These are phyloP conservation scores for Mongoloraphidia duomilia DNA, from an alignment of 2,888 invertebrate species.

Conservation along the genomic window DNA sequence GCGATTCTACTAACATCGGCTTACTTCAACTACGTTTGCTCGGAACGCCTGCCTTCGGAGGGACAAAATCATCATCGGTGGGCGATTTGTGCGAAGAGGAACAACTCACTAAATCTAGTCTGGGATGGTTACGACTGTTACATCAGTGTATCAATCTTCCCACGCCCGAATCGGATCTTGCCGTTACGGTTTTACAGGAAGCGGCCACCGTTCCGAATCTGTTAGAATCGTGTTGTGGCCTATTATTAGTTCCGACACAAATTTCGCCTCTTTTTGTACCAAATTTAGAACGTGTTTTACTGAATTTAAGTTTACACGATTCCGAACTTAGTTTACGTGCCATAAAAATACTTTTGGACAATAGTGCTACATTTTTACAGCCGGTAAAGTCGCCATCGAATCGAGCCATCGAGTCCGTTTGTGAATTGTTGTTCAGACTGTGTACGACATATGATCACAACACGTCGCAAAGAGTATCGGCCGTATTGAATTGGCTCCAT, in stretches of 20 bases:
- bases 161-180: slow-evolving; percentile 25
- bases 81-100: slow-evolving; percentile 37
- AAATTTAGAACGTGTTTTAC: slow-evolving; percentile 50
- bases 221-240: slow-evolving; percentile 53
- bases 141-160: slow-evolving; percentile 58
- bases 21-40: slow-evolving; percentile 73
- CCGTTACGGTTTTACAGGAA: slow-evolving; percentile 3
- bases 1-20: slow-evolving; percentile 81
- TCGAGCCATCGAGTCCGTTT: slow-evolving; percentile 46
- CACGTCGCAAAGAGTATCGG: slow-evolving; percentile 44
- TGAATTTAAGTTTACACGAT: slow-evolving; percentile 52
- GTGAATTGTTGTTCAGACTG: slow-evolving; percentile 67
- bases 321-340: slow-evolving; percentile 42
- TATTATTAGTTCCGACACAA: slow-evolving; percentile 52
- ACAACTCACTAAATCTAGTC: slow-evolving; percentile 40
- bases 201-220: slow-evolving; percentile 41
- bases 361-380: slow-evolving; percentile 25
- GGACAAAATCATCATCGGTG: slow-evolving; percentile 21
- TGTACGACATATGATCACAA: slow-evolving; percentile 46
- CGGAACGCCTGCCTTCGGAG: slow-evolving; percentile 74
- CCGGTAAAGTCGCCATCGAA: slow-evolving; percentile 24
- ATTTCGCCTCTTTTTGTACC: slow-evolving; percentile 45
- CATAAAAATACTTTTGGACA: slow-evolving; percentile 42
- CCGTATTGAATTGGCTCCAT: slow-evolving; percentile 61
- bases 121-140: slow-evolving; percentile 72